Evolutionary conservation across 2,888 invertebrate species (phyloP).

Genomic region (Keiferia lycopersicella): DNA sequence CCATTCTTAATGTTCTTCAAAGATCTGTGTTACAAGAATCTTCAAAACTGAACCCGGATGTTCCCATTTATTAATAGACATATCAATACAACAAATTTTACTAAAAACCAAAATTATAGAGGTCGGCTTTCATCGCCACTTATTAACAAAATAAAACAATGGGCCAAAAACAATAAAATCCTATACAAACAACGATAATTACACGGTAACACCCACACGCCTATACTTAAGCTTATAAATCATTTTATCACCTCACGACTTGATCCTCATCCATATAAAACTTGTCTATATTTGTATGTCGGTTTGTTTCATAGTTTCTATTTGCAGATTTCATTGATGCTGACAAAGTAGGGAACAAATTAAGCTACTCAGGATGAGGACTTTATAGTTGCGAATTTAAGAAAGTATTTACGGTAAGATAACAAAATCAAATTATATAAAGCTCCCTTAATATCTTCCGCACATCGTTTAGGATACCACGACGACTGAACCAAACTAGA

Average conservation of each 20-base stretch:
- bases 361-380: no score
- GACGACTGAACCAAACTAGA: no score
- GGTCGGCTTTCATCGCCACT: conserved; percentile 9
- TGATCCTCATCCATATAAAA: conserved; percentile 31
- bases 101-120: conserved; percentile 2
- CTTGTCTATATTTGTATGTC: background rate
- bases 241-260: conserved; percentile 28
- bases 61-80: conserved; percentile 12
- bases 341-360: no score
- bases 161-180: conserved; percentile 14
- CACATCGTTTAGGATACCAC: no score
- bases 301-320: background rate
- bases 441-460: no score
- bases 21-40: background rate
- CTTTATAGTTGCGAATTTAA: no score
- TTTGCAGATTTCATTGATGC: no score
- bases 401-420: no score
- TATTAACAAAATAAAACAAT: background rate
- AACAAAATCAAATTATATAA: no score
- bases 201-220: conserved; percentile 2
- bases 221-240: conserved; percentile 18
- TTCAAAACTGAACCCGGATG: background rate
- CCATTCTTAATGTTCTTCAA: background rate
- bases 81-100: background rate
- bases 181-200: conserved; percentile 20